These are phyloP conservation scores for Diplosoma virens DNA, from an alignment of 23 tunicate species.

Conservation along the genomic window DNA sequence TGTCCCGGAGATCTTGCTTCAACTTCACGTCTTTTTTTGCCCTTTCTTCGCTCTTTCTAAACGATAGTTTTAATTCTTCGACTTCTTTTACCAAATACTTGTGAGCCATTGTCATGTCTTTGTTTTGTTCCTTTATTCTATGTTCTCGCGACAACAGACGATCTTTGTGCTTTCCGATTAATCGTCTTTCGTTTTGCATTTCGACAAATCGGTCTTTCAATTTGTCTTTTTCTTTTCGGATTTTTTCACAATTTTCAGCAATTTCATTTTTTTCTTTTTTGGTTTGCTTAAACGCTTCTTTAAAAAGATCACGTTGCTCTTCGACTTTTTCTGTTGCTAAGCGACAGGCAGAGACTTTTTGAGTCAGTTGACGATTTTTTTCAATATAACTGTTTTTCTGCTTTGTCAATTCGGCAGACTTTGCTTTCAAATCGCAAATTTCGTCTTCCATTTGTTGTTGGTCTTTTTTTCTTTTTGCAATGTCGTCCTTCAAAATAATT, in stretches of 20 bases:
- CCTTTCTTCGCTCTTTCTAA: conserved; percentile 71
- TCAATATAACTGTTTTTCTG: conserved; percentile 32
- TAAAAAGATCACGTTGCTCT: conserved; percentile 62
- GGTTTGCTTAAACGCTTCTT: conserved; percentile 76
- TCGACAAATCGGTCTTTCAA: conserved; percentile 65
- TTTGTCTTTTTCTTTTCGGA: conserved; percentile 70
- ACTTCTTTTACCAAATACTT: conserved; percentile 53
- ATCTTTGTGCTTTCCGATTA: conserved; percentile 82
- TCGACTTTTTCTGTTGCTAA: conserved; percentile 57
- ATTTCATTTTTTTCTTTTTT: conserved; percentile 65
- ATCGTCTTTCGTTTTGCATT: conserved; percentile 60
- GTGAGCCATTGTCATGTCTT: conserved; percentile 69
- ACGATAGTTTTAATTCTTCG: conserved; percentile 54
- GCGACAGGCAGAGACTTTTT: conserved; percentile 41
- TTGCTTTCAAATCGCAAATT: conserved; percentile 19
- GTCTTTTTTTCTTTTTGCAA: conserved; percentile 26
- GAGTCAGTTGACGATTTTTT: conserved; percentile 24
- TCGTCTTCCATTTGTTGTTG: conserved; percentile 21
- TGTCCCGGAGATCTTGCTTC: conserved; percentile 72
- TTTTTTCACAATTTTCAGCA: conserved; percentile 56
- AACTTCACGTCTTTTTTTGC: conserved; percentile 62
- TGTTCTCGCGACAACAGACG: conserved; percentile 59
- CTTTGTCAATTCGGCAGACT: conserved; percentile 33
- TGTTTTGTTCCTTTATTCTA: conserved; percentile 47
- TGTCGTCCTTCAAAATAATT: conserved; percentile 3